Evolutionary conservation across 2,888 invertebrate species (phyloP), one percentile per base, ranked within the genome.

Genomic region (Hydropsyche betteni): DNA sequence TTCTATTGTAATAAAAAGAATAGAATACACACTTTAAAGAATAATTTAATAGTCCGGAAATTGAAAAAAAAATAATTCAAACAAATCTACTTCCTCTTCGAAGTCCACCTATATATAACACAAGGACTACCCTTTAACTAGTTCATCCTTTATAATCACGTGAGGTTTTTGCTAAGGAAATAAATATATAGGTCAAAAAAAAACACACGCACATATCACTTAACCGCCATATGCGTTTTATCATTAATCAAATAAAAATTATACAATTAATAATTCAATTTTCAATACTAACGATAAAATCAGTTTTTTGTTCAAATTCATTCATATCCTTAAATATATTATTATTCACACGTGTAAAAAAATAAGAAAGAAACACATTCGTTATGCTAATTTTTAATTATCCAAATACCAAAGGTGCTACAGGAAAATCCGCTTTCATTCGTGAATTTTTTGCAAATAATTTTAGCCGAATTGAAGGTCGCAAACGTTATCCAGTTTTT

Each of bases 91-190:
- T 78, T 76, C 76, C 76, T 78, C 69, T 78, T 74, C 71, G 51
- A 74, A 61, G 75, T 75, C 78, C 75, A 76, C 75, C 75, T 76
- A 78, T 78, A 76, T 76, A 78, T 78, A 76, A 78, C 76, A 78
- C 76, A 69, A 77, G 75, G 72, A 71, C 72, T 75, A 77, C 77
- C 75, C 68, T 64, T 64, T 44, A 70, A 44, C 51, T n/a, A 33
- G 36, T 24, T 64, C 36, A 12, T 12, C 68, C 61, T 52, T 58
- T 34, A 36, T 61, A 16, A 58, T 71, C 74, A 76, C 76, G 74
- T 76, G 74, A 71, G 71, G 69, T 38, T 55, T 44, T 10, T 36
- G 8, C 38, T 53, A 72, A 72, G 7, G 36, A 71, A 71, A 36
- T 44, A 53, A 33, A 53, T 52, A 76, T 50, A 69, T 51, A 69